phyloP scores from a whole-genome alignment of 2,797 vertebrate genomes.

The Tauraco hartlaubi region DNA sequence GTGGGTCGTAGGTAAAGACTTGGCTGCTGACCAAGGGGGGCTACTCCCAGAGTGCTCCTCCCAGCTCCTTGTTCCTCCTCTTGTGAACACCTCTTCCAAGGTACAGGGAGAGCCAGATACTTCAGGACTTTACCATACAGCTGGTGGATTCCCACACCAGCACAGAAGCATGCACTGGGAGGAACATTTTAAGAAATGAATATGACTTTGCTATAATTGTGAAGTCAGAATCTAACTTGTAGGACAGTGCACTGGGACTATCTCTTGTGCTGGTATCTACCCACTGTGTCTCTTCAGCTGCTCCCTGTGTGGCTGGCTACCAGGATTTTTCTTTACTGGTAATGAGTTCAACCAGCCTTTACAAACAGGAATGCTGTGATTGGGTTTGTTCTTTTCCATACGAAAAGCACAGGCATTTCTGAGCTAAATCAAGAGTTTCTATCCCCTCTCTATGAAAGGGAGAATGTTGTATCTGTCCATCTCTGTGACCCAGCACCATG shows the following conservation, averaged over 20 bases:
- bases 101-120: not conserved
- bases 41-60: not conserved
- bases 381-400: not conserved
- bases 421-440: not conserved
- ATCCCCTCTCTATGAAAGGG: not conserved
- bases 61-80: not conserved
- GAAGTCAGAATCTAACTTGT: not conserved
- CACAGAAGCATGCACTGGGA: not conserved
- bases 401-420: not conserved
- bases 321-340: not conserved
- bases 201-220: not conserved
- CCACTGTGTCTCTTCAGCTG: not conserved
- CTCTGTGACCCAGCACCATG: not conserved
- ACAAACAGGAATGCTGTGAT: not conserved
- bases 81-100: not conserved
- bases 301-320: not conserved
- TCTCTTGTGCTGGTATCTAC: not conserved
- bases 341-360: not conserved
- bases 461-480: not conserved
- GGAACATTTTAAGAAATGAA: not conserved
- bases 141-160: not conserved
- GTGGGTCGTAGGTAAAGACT: not conserved
- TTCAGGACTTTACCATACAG: not conserved
- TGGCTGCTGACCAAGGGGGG: not conserved
- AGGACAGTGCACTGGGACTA: no score